Evolutionary conservation across 2,797 vertebrate genomes (phyloP).

Genomic region (Echiichthys vipera): DNA sequence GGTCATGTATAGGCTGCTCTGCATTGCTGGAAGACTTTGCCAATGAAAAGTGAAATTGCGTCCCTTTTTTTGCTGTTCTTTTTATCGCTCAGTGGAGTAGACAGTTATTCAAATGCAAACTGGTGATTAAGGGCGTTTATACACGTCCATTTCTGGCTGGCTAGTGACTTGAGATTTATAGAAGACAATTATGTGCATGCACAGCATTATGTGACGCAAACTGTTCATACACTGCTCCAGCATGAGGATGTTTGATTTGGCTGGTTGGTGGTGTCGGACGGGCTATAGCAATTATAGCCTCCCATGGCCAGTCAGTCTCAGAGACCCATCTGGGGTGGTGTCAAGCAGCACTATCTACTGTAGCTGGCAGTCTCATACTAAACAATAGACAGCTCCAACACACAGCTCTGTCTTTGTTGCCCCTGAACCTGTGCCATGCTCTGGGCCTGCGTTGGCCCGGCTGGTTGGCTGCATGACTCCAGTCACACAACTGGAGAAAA

Average conservation of each 20-base stretch:
- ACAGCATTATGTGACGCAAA: too few species aligned
- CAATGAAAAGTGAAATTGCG: too few species aligned
- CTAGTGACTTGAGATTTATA: too few species aligned
- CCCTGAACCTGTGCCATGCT: slow-evolving; percentile 42
- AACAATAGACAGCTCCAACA: slow-evolving; percentile 69
- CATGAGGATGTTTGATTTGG: not conserved
- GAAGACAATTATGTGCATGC: too few species aligned
- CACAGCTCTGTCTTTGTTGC: slow-evolving; percentile 67
- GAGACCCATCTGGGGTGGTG: slow-evolving; percentile 50
- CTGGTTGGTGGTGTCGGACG: slow-evolving; percentile 15
- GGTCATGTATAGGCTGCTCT: not conserved
- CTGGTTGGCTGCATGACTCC: slow-evolving; percentile 30
- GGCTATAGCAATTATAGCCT: slow-evolving; percentile 13
- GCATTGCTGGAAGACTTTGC: not conserved
- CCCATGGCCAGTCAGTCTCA: slow-evolving; percentile 21
- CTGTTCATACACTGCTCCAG: slow-evolving; percentile 8
- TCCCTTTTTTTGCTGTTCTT: not conserved
- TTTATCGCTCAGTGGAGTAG: not conserved
- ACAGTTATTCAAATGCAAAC: not conserved
- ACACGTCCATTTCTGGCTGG: too few species aligned
- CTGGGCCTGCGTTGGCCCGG: slow-evolving; percentile 9
- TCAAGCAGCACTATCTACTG: slow-evolving; percentile 71
- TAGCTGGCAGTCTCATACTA: slow-evolving; percentile 60
- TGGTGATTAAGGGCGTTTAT: too few species aligned
- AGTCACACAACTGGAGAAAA: slow-evolving; percentile 24